Evolutionary conservation across 2,113 vertebrate species (phyloP).

Genomic region (Hemibagrus wyckioides): DNA sequence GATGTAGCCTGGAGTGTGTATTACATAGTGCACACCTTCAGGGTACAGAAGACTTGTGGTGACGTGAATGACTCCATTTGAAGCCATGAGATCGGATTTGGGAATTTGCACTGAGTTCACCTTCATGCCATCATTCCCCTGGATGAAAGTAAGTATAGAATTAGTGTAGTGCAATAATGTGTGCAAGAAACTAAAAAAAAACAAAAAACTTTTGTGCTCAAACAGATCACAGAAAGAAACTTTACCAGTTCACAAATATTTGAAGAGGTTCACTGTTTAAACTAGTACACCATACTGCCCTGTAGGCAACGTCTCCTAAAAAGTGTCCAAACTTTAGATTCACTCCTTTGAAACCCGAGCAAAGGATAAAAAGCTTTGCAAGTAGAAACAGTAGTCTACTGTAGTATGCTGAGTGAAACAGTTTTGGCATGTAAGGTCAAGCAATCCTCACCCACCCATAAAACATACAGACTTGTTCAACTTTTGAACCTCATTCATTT

Average conservation of each 20-base stretch:
- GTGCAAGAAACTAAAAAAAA: not conserved
- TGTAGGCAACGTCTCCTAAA: not conserved
- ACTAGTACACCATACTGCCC: not conserved
- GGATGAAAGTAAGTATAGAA: too few species aligned
- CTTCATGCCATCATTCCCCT: constrained; percentile 8
- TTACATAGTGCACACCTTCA: constrained; percentile 70
- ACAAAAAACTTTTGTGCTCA: not conserved
- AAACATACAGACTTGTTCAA: not conserved
- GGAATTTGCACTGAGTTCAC: constrained; percentile 84
- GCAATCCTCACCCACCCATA: not conserved
- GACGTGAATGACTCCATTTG: constrained; percentile 90
- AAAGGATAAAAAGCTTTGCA: not conserved
- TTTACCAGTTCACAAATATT: not conserved
- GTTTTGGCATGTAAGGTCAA: not conserved
- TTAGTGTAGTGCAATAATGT: not conserved
- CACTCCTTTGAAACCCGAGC: not conserved
- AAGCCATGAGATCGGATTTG: constrained; percentile 88
- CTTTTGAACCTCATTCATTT: constrained; percentile 11
- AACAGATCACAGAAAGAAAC: too few species aligned
- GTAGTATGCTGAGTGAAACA: not conserved
- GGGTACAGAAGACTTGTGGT: constrained; percentile 89
- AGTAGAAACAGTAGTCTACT: constrained; percentile 14
- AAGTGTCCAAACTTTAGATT: not conserved
- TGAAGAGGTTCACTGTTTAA: not conserved
- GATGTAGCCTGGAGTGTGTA: not conserved